Conservation (phyloP, 2,113 vertebrate species). For the Crotalus tigris region DNA sequence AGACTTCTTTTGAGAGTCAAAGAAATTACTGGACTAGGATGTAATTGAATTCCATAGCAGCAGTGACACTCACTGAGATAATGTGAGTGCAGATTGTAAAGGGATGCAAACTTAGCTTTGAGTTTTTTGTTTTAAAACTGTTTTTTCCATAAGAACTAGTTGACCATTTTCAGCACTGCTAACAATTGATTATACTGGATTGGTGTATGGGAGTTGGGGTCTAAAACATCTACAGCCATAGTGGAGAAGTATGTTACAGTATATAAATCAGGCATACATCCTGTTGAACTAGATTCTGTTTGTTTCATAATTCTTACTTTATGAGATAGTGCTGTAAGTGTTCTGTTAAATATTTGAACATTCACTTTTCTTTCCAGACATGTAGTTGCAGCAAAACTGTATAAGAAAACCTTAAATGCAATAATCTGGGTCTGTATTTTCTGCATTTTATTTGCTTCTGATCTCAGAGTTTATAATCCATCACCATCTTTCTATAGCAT, state of each 20-base stretch:
- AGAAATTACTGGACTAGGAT: not conserved
- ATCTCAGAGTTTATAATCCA: not conserved
- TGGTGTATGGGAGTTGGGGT: not conserved
- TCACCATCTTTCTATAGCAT: not conserved
- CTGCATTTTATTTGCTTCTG: not conserved
- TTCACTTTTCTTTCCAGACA: not conserved
- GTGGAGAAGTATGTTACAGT: not conserved
- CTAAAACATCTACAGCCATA: not conserved
- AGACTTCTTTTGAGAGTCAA: not conserved
- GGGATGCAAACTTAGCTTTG: not conserved
- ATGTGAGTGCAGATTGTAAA: not conserved
- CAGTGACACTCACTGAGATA: not conserved
- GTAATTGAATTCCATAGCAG: not conserved
- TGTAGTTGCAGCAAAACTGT: not conserved
- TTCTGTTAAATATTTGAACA: not conserved
- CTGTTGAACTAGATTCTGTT: not conserved
- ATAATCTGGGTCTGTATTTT: not conserved
- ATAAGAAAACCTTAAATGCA: not conserved
- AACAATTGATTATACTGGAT: not conserved
- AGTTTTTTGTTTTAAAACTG: not conserved
- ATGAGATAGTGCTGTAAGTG: not conserved
- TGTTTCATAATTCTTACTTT: not conserved
- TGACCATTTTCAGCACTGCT: not conserved
- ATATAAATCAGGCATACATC: not conserved
- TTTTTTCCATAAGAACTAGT: not conserved